Conservation (phyloP, 92 coral and sea anemone genomes). For the Paragorgia papillata region DNA sequence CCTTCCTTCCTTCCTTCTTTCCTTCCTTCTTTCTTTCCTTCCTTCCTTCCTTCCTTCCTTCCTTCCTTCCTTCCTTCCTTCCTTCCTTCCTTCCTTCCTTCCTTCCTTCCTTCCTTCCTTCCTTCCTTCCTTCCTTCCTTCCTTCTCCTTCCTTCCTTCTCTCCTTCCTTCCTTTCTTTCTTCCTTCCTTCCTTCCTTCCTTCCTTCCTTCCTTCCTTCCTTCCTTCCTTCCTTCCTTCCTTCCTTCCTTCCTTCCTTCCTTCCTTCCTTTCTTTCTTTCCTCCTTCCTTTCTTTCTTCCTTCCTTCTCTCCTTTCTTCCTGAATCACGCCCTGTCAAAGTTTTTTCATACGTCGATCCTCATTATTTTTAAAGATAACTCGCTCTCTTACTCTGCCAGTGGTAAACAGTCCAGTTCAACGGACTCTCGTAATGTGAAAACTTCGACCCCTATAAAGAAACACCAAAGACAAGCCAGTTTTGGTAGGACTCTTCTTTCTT, state of each 20-base stretch:
- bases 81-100: neutral
- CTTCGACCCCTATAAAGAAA: slow-evolving; percentile 16
- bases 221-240: neutral
- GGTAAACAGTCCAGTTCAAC: neutral
- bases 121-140: neutral
- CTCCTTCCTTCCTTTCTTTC: neutral
- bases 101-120: neutral
- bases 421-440: neutral
- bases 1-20: neutral
- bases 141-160: neutral
- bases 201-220: neutral
- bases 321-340: too few species aligned
- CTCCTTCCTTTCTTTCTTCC: neutral
- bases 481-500: neutral
- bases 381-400: neutral
- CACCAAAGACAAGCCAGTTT: slow-evolving; percentile 35
- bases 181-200: neutral
- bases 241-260: neutral
- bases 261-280: neutral
- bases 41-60: neutral
- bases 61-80: neutral
- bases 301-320: neutral
- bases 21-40: neutral
- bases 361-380: neutral
- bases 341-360: too few species aligned